Conservation (phyloP, 2,888 invertebrate species). For the Epinotia bilunana region DNA sequence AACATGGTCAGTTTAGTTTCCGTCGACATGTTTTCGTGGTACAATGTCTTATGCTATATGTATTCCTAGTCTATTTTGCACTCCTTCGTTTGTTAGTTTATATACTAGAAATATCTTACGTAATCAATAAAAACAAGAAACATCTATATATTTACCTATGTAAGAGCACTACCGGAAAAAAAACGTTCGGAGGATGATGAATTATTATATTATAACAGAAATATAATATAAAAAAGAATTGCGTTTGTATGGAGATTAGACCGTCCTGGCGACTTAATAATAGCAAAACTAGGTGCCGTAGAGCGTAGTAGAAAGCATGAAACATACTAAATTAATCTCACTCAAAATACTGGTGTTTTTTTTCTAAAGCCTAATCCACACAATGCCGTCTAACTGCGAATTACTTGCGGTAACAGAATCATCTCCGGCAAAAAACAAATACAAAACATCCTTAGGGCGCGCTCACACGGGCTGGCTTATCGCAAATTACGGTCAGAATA, state of each 20-base stretch:
- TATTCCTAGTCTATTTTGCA: no score
- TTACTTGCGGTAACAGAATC: slow-evolving; percentile 51
- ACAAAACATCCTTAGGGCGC: slow-evolving; percentile 16
- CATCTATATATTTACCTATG: no score
- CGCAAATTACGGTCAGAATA: slow-evolving; percentile 16
- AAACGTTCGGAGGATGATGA: no score
- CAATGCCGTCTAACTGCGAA: slow-evolving; percentile 49
- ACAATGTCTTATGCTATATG: background rate
- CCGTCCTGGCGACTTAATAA: background rate
- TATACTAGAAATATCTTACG: no score
- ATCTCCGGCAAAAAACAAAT: slow-evolving; percentile 23
- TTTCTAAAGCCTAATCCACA: slow-evolving; percentile 47
- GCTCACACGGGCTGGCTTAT: slow-evolving; percentile 12
- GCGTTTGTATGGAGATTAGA: no score
- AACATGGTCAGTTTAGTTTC: background rate
- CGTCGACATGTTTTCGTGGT: background rate
- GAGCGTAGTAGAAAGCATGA: background rate
- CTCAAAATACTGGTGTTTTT: background rate
- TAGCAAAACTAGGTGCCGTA: background rate
- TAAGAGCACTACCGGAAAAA: no score
- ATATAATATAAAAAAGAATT: no score
- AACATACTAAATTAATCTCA: slow-evolving; percentile 10
- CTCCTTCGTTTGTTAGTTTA: no score
- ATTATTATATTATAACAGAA: no score
- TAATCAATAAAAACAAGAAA: no score